phyloP scores from a whole-genome alignment of 2,797 vertebrate genomes.

The Chrysocyon brachyurus region DNA sequence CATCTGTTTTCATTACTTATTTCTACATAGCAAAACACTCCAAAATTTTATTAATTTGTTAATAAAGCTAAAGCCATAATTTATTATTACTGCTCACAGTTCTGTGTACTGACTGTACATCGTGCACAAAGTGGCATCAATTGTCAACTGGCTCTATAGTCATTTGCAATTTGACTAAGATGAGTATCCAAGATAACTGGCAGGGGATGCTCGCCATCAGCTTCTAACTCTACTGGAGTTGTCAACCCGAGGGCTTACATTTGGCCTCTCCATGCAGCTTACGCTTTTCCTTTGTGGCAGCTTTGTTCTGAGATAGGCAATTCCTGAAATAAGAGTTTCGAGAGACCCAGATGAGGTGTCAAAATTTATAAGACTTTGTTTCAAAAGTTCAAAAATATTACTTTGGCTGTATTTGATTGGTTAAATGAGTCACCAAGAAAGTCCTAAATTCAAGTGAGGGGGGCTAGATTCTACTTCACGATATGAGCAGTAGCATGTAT shows the following conservation, averaged over 20 bases:
- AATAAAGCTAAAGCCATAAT: background rate
- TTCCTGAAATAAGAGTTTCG: background rate
- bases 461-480: background rate
- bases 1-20: background rate
- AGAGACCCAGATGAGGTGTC: background rate
- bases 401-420: background rate
- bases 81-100: background rate
- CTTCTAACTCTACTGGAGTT: background rate
- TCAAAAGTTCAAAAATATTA: conserved; percentile 1
- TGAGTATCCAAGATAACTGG: background rate
- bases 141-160: background rate
- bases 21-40: background rate
- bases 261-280: background rate
- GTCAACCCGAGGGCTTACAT: background rate
- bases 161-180: background rate
- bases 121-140: background rate
- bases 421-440: background rate
- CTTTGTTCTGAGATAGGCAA: background rate
- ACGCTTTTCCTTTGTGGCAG: background rate
- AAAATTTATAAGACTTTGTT: background rate
- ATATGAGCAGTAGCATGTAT: background rate
- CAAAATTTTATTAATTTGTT: background rate
- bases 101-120: background rate
- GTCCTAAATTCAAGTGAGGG: background rate
- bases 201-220: background rate